Evolutionary conservation across 1,140 invertebrate species (phyloP), one percentile per base, ranked within the genome.

Genomic region (Akabosia matsudoensis): DNA sequence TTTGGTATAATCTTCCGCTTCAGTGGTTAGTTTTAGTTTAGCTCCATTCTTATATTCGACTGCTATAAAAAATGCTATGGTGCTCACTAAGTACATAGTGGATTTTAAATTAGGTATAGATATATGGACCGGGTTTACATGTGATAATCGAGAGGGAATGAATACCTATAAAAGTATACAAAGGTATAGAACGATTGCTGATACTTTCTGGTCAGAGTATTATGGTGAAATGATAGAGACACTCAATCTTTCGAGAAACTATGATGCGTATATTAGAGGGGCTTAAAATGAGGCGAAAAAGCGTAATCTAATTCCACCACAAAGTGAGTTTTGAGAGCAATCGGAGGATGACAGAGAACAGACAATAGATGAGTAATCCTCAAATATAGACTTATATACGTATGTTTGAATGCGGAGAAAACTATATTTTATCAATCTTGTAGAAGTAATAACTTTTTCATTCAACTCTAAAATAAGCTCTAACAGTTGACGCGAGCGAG

Each of bases 1-100:
- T 71, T 67, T 28, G 61, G 61, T 67, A 67, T 67, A 67, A 67
- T 67, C 61, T 67, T 67, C 61, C 31, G 61, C 61, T 67, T 67
- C 61, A 67, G 61, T 67, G 61, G 61, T 67, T 67, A n/a, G 61
- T 67, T 67, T 67, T 67, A 67, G 61, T 30, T 31, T 1, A 67
- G 61, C 61, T 67, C 13, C 61, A n/a, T n/a, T n/a, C n/a, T n/a
- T 30, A n/a, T 22, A 14, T 22, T 14, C 24, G 24, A 14, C 14
- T 61, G 4, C 7, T 61, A 61, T 14, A 14, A 16, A 61, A 7
- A 61, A 13, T n/a, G 7, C 24, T 61, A n/a, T n/a, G 7, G n/a
- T n/a, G n/a, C n/a, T n/a, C n/a, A n/a, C n/a, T n/a, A n/a, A n/a
- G 54, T 24, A 61, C 26, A 61, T 24, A 24, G 54, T 3, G 54